A percentile compares a stretch with the other conserved stretches of the same genome.
Evolutionary conservation across 2,888 invertebrate genomes (phyloP).

Genomic region (Melangyna quadrimaculata): DNA sequence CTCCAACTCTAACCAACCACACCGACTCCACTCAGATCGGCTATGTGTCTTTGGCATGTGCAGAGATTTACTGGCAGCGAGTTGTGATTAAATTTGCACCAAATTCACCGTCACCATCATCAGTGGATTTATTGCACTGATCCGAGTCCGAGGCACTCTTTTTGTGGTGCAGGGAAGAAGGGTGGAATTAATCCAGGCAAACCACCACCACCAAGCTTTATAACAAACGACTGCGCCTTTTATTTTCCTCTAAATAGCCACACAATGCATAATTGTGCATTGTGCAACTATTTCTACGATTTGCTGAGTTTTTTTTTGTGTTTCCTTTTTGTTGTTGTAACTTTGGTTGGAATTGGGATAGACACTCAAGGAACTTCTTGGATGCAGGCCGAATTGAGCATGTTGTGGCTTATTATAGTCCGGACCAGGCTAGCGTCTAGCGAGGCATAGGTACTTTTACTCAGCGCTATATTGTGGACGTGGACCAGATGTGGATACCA

Average conservation of each 20-base stretch:
- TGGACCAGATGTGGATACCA: constrained; percentile 65
- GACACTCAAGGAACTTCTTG: constrained; percentile 42
- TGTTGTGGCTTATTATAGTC: constrained; percentile 31
- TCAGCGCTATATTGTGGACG: constrained; percentile 28
- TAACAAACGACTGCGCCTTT: constrained; percentile 52
- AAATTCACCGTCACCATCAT: constrained; percentile 65
- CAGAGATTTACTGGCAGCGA: constrained; percentile 69
- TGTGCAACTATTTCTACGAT: constrained; percentile 62
- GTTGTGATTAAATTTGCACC: constrained; percentile 70
- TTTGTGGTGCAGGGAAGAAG: background rate
- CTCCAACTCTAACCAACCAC: constrained; percentile 11
- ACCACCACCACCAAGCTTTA: background rate
- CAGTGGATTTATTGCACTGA: constrained; percentile 50
- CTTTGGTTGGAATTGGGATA: background rate
- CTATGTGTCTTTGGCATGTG: constrained; percentile 65
- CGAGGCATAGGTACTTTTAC: constrained; percentile 60
- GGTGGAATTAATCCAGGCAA: background rate
- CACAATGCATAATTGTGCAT: constrained; percentile 71
- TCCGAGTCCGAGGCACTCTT: background rate
- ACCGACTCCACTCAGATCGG: background rate
- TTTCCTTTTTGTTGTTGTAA: background rate
- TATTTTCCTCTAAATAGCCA: constrained; percentile 48
- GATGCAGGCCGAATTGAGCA: background rate
- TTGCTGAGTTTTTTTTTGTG: constrained; percentile 11
- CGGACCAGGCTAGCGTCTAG: background rate